Base-by-base conservation (phyloP, 2,888 invertebrate species). In the Ophion slaviceki region DNA sequence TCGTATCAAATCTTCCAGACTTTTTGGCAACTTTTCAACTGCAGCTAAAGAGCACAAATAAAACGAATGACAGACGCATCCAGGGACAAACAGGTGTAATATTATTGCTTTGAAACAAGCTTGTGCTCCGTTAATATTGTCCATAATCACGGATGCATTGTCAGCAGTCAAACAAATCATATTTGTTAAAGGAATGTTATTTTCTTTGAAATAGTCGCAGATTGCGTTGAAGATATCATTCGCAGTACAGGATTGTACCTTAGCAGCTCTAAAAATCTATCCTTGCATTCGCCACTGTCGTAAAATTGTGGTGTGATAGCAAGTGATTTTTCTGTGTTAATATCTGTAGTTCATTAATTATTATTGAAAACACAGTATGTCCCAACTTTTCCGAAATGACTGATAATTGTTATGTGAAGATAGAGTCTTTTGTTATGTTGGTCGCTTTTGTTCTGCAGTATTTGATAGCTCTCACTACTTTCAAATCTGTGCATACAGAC, bases 391-490 rank as follows among this genome's bases (percentile, higher is more conserved):
- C 14, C 32, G 64, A 32, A 28, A 64, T 64, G 2, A 28, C 10
- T 4, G 2, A 3, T 28, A 11, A 28, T 32, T 64, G 32, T 6
- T 64, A 3, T 24, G 64, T 28, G 8, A 28, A 11, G 14, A 72
- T 78, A 64, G 85, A 68, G 28, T 89, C 86, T 61, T 6, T 86
- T 14, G 87, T 85, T 4, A 87, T 68, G 57, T 79, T 78, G 40
- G 85, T 87, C 53, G 87, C 80, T 86, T 88, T 88, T 64, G 84
- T 87, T 86, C 87, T 59, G 28, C 77, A 82, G 77, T 78, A 87
- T 57, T 77, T 86, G 14, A 84, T 72, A 20, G 45, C 61, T 84
- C 86, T 84, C 11, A 86, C 87, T 47, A 88, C 76, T 62, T 88
- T 80, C 11, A 82, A 87, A 80, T 84, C 86, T 14, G 87, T 86